phyloP scores from a whole-genome alignment of 2,797 vertebrate species.

The Pipistrellus pipistrellus region DNA sequence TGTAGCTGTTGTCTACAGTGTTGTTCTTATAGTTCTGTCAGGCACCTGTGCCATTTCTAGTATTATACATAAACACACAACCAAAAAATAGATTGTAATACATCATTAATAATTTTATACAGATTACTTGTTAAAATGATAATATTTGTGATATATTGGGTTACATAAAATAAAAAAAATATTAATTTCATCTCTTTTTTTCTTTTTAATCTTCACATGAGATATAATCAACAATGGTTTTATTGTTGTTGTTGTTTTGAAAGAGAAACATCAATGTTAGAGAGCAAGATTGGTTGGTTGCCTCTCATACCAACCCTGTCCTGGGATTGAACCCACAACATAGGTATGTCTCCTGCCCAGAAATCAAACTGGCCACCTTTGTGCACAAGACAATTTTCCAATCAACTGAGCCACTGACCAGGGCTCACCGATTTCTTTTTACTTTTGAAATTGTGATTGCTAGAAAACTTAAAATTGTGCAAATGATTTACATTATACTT shows the following conservation, averaged over 20 bases:
- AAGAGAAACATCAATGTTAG: background rate
- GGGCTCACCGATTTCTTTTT: background rate
- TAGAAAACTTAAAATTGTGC: background rate
- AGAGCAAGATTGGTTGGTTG: background rate
- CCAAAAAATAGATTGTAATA: background rate
- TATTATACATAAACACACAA: background rate
- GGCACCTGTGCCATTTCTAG: background rate
- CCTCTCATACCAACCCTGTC: background rate
- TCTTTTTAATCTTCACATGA: background rate
- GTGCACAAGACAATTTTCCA: background rate
- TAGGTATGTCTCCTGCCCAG: background rate
- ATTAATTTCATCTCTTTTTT: background rate
- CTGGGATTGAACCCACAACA: background rate
- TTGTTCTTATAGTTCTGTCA: background rate
- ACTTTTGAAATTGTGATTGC: background rate
- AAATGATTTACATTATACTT: background rate
- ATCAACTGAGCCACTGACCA: too few species aligned
- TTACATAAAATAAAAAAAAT: constrained; percentile 5
- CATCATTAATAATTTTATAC: constrained; percentile 3
- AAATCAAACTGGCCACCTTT: background rate
- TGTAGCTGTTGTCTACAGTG: background rate
- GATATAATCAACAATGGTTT: too few species aligned
- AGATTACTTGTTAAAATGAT: background rate
- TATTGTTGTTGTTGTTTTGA: background rate
- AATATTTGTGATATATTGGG: background rate